phyloP scores from a whole-genome alignment of 2,113 vertebrate genomes.

The Lates calcarifer region DNA sequence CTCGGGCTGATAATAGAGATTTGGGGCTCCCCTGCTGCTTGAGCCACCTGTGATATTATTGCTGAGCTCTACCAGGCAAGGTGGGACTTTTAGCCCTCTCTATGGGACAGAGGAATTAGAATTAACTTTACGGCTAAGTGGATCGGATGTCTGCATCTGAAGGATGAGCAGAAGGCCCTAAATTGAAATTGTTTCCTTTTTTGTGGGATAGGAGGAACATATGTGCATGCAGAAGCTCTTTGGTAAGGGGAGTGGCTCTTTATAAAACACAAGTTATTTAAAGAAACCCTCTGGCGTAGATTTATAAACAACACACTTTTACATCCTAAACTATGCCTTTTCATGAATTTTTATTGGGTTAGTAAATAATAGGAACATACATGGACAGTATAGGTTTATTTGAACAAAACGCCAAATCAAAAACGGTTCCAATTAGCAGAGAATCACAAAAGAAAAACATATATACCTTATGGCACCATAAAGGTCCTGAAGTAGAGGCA shows the following conservation, averaged over 20 bases:
- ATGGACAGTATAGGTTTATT: background rate
- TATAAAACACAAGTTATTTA: background rate
- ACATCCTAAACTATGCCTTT: too few relatives aligned
- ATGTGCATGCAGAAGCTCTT: conserved; percentile 10
- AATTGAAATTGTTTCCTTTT: conserved; percentile 34
- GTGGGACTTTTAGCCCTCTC: conserved; percentile 67
- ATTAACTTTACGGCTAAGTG: conserved; percentile 73
- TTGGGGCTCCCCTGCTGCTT: conserved; percentile 79
- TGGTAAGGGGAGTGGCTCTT: background rate
- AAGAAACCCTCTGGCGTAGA: background rate
- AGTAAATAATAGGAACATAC: background rate
- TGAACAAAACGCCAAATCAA: too few relatives aligned
- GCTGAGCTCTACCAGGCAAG: conserved; percentile 70
- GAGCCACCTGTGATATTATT: conserved; percentile 86
- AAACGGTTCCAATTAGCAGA: too few relatives aligned
- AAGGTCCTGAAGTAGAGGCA: too few relatives aligned
- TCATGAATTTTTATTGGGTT: background rate
- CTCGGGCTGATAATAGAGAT: conserved; percentile 83
- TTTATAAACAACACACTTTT: background rate
- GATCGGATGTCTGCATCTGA: conserved; percentile 51
- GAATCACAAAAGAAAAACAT: too few relatives aligned
- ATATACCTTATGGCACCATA: too few relatives aligned
- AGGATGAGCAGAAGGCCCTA: conserved; percentile 55
- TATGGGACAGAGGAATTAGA: conserved; percentile 66
- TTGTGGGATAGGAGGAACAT: background rate